These are phyloP conservation scores for Caranx melampygus DNA, from an alignment of 2,113 vertebrate species.

Conservation along the genomic window DNA sequence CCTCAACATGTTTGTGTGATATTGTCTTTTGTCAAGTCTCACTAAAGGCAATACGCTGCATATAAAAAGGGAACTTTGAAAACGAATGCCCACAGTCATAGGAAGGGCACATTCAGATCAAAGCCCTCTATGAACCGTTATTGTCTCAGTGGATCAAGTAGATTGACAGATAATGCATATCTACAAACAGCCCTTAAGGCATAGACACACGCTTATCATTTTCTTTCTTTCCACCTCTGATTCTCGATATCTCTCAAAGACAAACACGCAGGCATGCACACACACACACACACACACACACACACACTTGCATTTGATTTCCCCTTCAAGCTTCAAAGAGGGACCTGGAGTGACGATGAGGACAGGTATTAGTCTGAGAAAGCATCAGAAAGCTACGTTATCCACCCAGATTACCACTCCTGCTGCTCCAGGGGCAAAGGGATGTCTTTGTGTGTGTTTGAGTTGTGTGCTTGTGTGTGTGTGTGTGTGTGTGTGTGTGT, in stretches of 20 bases:
- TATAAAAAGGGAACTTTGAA: conserved; percentile 38
- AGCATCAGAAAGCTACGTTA: conserved; percentile 59
- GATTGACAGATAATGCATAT: conserved; percentile 61
- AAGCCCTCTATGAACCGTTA: conserved; percentile 47
- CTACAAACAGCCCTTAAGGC: conserved; percentile 52
- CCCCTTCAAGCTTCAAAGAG: conserved; percentile 63
- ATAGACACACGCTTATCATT: conserved; percentile 39
- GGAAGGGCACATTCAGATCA: conserved; percentile 55
- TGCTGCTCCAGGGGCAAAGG: conserved; percentile 54
- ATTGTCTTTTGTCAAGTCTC: conserved; percentile 36
- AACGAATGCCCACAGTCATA: conserved; percentile 35
- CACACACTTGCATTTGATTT: conserved; percentile 46
- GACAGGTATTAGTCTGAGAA: conserved; percentile 60
- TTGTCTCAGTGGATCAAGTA: conserved; percentile 54
- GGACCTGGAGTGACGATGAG: conserved; percentile 52
- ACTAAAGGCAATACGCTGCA: conserved; percentile 27
- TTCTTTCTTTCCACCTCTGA: conserved; percentile 38
- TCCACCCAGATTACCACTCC: conserved; percentile 63
- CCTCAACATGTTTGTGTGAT: conserved; percentile 28
- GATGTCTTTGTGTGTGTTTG: conserved; percentile 23
- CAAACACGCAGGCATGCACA: conserved; percentile 32
- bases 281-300: conserved; percentile 29
- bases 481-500: conserved; percentile 6
- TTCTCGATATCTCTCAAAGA: conserved; percentile 39
- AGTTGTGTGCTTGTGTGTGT: conserved; percentile 9